Evolutionary conservation across 2,797 vertebrate species (phyloP), one percentile per base, ranked within the genome.

Genomic region (Argentina silus): DNA sequence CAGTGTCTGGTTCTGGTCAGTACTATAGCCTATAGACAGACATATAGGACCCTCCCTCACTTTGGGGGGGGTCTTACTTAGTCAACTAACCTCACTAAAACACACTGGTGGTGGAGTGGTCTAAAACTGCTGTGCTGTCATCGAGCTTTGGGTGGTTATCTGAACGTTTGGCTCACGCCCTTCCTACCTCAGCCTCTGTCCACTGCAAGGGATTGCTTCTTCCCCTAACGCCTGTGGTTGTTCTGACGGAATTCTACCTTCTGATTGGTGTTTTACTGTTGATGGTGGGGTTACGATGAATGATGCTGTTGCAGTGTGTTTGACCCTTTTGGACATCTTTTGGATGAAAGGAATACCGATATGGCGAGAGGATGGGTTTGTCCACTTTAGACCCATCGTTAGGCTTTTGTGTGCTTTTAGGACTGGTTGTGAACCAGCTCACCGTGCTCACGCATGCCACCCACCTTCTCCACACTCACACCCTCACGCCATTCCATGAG

Each of bases 1-100:
- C 87, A 45, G 27, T 81, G 62, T 80, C 82, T 87, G 90, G 87
- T 92, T 83, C 90, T 89, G 75, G 69, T 19, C 59, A 21, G 27
- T 87, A 84, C 78, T 87, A 62, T 81, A 83, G 64, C 63, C 6
- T 69, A 73, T 63, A 8, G n/a, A 2, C 21, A 8, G n/a, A 2
- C 21, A 21, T 36, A 19, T 64, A 47, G n/a, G 70, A 74, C 53
- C 69, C 69, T 11, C 11, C 8, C 47, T 15, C 0, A 48, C 63
- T 60, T 65, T 59, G 23, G 63, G 50, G 62, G 72, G 72, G 51
- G 3, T 7, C 43, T 50, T 27, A 36, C 21, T 6, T 78, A 57
- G 9, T 55, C 21, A 43, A 90, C 86, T 88, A 88, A 87, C 81
- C 70, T 76, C 36, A 77, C 82, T 89, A 84, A 86, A 83, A 70